Conservation (phyloP, 2,113 vertebrate genomes). For the Azemiops feae region DNA sequence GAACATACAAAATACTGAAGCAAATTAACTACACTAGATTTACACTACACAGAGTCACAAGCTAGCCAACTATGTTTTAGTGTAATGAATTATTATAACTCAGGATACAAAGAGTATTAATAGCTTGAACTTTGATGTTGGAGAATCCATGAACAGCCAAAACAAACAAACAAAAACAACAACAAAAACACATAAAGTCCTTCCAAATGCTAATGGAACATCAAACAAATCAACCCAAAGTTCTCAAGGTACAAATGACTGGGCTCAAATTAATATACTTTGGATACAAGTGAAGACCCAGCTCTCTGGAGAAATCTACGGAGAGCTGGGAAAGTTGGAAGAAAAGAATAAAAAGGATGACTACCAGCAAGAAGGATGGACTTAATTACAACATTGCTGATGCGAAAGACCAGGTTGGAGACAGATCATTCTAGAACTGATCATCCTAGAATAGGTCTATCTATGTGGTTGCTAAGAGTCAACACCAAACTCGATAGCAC, state of each 20-base stretch:
- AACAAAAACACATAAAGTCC: background rate
- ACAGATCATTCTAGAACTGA: background rate
- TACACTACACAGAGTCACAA: background rate
- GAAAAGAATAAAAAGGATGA: background rate
- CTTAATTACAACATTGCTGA: background rate
- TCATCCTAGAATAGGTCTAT: background rate
- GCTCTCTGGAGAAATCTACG: background rate
- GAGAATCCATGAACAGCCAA: background rate
- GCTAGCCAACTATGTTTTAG: background rate
- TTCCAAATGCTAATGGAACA: background rate
- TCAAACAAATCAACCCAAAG: background rate
- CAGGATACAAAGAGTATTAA: background rate
- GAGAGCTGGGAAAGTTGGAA: background rate
- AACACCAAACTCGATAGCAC: background rate
- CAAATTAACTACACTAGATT: background rate
- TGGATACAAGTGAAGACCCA: background rate
- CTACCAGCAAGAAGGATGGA: background rate
- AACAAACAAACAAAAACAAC: background rate
- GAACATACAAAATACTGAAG: background rate
- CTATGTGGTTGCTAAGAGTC: background rate
- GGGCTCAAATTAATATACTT: background rate
- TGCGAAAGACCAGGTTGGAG: background rate
- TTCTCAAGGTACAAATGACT: background rate
- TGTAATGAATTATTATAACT: background rate
- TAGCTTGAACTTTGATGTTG: background rate